Conservation (phyloP, 2,797 vertebrate genomes). For the Sebastolobus altivelis region DNA sequence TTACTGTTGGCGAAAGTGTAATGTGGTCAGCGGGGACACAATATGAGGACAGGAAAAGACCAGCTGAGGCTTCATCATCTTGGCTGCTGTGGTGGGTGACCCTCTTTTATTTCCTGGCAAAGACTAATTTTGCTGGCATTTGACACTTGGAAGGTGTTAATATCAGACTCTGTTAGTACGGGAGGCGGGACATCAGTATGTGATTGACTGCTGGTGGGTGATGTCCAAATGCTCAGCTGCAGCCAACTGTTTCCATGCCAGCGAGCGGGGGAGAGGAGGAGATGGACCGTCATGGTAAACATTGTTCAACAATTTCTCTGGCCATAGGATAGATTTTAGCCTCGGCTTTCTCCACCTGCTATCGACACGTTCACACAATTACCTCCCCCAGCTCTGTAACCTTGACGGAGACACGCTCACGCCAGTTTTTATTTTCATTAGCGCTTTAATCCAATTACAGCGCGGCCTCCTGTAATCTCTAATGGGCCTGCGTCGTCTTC, state of each 20-base stretch:
- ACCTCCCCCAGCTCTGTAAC: constrained; percentile 41
- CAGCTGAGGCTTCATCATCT: constrained; percentile 68
- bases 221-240: constrained; percentile 72
- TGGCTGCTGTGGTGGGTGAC: constrained; percentile 57
- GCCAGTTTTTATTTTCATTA: constrained; percentile 64
- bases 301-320: constrained; percentile 49
- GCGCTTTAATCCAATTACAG: constrained; percentile 69
- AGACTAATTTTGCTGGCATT: constrained; percentile 62
- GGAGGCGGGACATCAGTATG: constrained; percentile 60
- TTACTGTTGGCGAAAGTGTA: constrained; percentile 32
- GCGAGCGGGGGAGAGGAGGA: constrained; percentile 38
- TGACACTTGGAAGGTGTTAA: constrained; percentile 75
- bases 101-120: constrained; percentile 74
- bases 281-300: constrained; percentile 30
- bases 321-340: constrained; percentile 3
- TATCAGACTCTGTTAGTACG: constrained; percentile 61
- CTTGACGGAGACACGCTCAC: constrained; percentile 49
- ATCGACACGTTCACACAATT: constrained; percentile 8
- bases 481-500: constrained; percentile 47
- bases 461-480: constrained; percentile 53
- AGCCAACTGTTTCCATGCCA: constrained; percentile 73
- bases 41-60: constrained; percentile 66
- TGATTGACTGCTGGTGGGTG: constrained; percentile 75
- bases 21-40: constrained; percentile 43
- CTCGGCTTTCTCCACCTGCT: constrained; percentile 15